Conservation (phyloP, 2,797 vertebrate species). For the Geotrypetes seraphini region DNA sequence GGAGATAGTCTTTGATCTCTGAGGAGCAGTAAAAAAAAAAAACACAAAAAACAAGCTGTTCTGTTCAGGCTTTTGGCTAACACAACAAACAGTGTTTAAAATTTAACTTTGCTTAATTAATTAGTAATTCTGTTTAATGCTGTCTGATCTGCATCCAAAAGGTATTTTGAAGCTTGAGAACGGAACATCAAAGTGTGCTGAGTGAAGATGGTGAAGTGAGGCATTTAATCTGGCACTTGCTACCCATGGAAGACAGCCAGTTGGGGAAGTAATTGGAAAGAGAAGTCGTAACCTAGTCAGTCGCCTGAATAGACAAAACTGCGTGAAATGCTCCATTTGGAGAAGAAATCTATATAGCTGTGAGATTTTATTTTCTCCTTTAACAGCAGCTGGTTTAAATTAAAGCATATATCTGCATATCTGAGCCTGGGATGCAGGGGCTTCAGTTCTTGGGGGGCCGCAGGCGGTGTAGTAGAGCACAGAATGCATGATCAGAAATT, state of each 20-base stretch:
- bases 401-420: too few relatives aligned
- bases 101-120: slow-evolving; percentile 99
- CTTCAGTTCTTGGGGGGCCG: too few relatives aligned
- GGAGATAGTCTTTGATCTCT: slow-evolving; percentile 85
- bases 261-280: slow-evolving; percentile 43
- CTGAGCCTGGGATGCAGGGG: slow-evolving; percentile 2
- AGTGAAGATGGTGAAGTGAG: slow-evolving; percentile 69
- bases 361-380: too few relatives aligned
- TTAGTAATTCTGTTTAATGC: slow-evolving; percentile 98
- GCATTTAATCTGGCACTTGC: slow-evolving; percentile 62
- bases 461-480: too few relatives aligned
- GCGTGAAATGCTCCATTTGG: neutral
- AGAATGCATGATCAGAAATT: too few relatives aligned
- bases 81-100: slow-evolving; percentile 98
- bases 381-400: too few relatives aligned
- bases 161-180: slow-evolving; percentile 83
- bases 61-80: slow-evolving; percentile 91
- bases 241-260: slow-evolving; percentile 49
- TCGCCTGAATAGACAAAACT: too few relatives aligned
- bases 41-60: slow-evolving; percentile 63
- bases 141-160: slow-evolving; percentile 97
- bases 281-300: slow-evolving; percentile 36
- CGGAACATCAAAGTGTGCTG: slow-evolving; percentile 86
- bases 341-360: neutral
- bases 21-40: slow-evolving; percentile 57